Percentiles rank a stretch among this genome's conserved stretches.
Evolutionary conservation across 2,113 vertebrate genomes (phyloP).

Genomic region (Gnathochromis pfefferi): DNA sequence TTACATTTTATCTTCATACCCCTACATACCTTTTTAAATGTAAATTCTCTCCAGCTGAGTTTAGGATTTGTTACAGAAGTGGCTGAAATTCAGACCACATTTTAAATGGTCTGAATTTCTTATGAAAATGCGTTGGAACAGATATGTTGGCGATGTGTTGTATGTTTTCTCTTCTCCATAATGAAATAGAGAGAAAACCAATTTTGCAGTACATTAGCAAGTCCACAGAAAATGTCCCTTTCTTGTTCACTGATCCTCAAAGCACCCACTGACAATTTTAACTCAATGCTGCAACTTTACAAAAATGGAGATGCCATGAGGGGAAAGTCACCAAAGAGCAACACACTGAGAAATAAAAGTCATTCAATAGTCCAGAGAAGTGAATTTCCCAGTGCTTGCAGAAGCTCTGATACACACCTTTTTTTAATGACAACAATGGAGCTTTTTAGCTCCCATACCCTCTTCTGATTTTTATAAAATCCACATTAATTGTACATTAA

Average conservation of each 20-base stretch:
- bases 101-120: neutral
- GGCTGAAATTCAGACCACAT: neutral
- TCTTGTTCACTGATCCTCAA: neutral
- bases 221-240: neutral
- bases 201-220: neutral
- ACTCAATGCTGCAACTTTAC: neutral
- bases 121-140: neutral
- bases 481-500: neutral
- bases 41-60: neutral
- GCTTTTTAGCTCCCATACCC: neutral
- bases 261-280: neutral
- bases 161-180: neutral
- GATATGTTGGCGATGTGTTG: neutral
- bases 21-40: neutral
- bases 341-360: neutral
- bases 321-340: neutral
- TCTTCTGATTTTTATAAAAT: neutral
- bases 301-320: neutral
- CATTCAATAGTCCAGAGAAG: neutral
- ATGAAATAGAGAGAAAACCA: neutral
- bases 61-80: neutral
- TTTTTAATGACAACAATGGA: neutral
- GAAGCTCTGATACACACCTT: neutral
- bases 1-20: neutral
- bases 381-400: neutral